Conservation (phyloP, 2,888 invertebrate genomes). For the Lobophora halterata region DNA sequence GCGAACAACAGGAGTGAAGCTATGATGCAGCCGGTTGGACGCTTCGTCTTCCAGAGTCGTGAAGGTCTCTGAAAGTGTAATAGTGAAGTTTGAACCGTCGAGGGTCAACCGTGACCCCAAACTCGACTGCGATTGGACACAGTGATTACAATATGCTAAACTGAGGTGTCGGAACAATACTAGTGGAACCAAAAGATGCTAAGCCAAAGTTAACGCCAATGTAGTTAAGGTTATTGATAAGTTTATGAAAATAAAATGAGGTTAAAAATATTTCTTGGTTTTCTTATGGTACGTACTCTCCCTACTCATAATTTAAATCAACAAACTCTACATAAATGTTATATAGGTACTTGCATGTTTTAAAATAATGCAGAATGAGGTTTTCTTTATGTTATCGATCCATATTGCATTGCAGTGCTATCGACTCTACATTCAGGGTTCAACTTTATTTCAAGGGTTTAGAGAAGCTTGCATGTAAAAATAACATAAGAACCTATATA, state of each 20-base stretch:
- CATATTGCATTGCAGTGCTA: too few relatives aligned
- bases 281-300: slow-evolving; percentile 23
- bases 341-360: too few relatives aligned
- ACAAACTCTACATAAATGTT: too few relatives aligned
- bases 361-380: too few relatives aligned
- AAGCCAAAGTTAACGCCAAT: slow-evolving; percentile 45
- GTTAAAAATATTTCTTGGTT: slow-evolving; percentile 25
- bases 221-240: slow-evolving; percentile 44
- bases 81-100: slow-evolving; percentile 38
- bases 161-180: slow-evolving; percentile 37
- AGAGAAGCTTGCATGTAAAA: too few relatives aligned
- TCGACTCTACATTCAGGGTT: too few relatives aligned
- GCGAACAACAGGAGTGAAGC: slow-evolving; percentile 55
- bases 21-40: slow-evolving; percentile 47
- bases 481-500: too few relatives aligned
- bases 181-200: slow-evolving; percentile 48
- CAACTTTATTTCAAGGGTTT: too few relatives aligned
- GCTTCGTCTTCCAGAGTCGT: slow-evolving; percentile 38
- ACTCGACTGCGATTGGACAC: slow-evolving; percentile 29
- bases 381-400: too few relatives aligned
- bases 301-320: slow-evolving; percentile 1
- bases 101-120: slow-evolving; percentile 36
- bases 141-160: slow-evolving; percentile 31
- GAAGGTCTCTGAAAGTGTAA: slow-evolving; percentile 36
- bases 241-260: slow-evolving; percentile 34